Base-by-base conservation (phyloP, 2,888 invertebrate genomes). In the Caradrina clavipalpis region DNA sequence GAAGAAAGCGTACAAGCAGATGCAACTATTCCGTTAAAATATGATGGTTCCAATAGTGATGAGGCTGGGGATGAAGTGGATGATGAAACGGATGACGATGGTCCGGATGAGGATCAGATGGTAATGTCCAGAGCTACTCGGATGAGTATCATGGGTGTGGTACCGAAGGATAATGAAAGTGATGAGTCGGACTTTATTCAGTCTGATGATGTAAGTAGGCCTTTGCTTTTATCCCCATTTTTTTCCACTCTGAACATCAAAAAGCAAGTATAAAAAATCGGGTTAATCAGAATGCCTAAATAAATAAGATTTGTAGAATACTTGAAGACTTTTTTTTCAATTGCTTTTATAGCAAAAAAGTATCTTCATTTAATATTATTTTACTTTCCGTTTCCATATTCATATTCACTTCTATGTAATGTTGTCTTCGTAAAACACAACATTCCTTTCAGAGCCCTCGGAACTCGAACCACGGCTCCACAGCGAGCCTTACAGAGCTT, bases 141-240 rank as follows among this genome's bases (percentile, higher is more conserved):
- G 0, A 94, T 96, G 94, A 96, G 96, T 75, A 96, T 96, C 65
- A 94, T 95, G 92, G 96, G 96, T 0, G 84, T 93, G 17, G 84
- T 93, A 82, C 95, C 95, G 0, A 94, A 93, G 50, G 91, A 90
- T 50, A 87, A 88, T 78, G 92, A 93, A 57, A 94, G 93, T 83
- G 95, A 96, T 67, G 94, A 93, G 19, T 96, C 96, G 0, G 96
- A 96, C 81, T 94, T 91, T 61, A 95, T 96, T 72, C 90, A 93
- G 80, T 95, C 96, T 79, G 96, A 96, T 88, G 92, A 93, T 76
- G 96, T 96, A 83, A 93, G 91, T 91, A 70, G 8, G 6, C 45
- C 13, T 21, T 15, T 11, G 13, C 13, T 42, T 15, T 15, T 42
- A 3, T 39, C 39, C 7, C 45, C 6, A 5, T 45, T 1, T 17